Evolutionary conservation across 2,113 vertebrate species (phyloP).

Genomic region (Neomonachus schauinslandi): DNA sequence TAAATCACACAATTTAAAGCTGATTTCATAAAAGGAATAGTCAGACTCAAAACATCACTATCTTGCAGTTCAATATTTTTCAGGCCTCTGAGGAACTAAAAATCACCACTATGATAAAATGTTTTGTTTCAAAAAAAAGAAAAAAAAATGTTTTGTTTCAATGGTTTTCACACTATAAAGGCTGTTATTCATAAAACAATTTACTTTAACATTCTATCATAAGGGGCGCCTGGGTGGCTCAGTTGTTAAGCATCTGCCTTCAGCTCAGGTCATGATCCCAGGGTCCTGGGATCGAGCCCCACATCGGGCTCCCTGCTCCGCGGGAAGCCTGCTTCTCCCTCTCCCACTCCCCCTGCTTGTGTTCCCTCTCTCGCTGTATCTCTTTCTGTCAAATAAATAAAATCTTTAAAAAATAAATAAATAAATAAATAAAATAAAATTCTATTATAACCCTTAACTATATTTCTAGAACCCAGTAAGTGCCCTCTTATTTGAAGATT

Average conservation of each 20-base stretch:
- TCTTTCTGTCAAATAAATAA: no score
- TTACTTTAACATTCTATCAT: conserved; percentile 18
- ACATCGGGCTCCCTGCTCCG: no score
- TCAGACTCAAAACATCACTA: conserved; percentile 32
- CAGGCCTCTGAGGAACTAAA: not conserved
- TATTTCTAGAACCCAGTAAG: not conserved
- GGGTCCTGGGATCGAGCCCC: no score
- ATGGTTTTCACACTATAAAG: conserved; percentile 8
- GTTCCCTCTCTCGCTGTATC: no score
- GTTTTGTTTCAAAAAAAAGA: not conserved
- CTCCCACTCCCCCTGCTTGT: no score
- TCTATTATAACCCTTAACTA: conserved; percentile 25
- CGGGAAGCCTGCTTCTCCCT: no score
- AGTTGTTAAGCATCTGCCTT: no score
- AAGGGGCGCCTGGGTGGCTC: no score
- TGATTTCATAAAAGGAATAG: conserved; percentile 22
- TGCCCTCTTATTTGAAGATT: conserved; percentile 23
- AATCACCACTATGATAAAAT: conserved; percentile 43
- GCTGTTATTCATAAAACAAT: conserved; percentile 19
- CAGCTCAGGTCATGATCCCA: no score
- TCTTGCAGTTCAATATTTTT: conserved; percentile 49
- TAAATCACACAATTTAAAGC: conserved; percentile 35
- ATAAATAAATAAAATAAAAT: not conserved
- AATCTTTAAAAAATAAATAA: no score
- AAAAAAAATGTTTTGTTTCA: conserved; percentile 32